phyloP scores from a whole-genome alignment of 2,797 vertebrate species.

The Schizopygopsis pylzovi region DNA sequence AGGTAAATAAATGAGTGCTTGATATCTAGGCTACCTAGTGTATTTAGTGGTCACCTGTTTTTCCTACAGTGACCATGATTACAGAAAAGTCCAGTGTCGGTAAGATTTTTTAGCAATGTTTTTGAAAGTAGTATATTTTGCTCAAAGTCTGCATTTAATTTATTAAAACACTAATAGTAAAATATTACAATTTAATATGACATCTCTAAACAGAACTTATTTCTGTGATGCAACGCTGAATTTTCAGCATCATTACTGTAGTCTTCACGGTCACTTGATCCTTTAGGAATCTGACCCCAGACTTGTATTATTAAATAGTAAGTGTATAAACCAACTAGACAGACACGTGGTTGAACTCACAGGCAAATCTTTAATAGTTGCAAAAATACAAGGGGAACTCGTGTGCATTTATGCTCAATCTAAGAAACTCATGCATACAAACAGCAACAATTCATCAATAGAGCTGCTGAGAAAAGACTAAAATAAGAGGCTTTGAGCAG shows the following conservation, averaged over 20 bases:
- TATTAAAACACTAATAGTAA: background rate
- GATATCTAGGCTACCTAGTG: background rate
- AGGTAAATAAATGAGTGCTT: conserved; percentile 10
- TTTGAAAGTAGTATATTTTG: background rate
- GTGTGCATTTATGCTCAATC: conserved; percentile 69
- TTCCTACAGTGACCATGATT: too few species aligned
- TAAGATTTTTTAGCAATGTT: background rate
- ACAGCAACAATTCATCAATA: conserved; percentile 71
- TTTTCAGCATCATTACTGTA: background rate
- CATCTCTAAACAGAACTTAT: background rate
- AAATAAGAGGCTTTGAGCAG: conserved; percentile 57
- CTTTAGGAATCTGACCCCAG: background rate
- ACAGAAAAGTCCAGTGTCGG: background rate
- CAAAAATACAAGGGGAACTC: conserved; percentile 75
- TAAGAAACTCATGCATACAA: conserved; percentile 63
- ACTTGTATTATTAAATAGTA: background rate
- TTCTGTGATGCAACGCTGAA: background rate
- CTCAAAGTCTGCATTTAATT: background rate
- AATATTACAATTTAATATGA: background rate
- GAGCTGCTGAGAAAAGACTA: conserved; percentile 49
- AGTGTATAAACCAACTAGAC: background rate
- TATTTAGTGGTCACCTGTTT: background rate
- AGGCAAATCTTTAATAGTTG: conserved; percentile 78
- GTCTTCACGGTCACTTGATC: background rate
- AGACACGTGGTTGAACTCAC: conserved; percentile 5